Percentiles rank a stretch among this genome's conserved stretches.
Conservation (phyloP, 2,797 vertebrate species). For the Capromys pilorides region DNA sequence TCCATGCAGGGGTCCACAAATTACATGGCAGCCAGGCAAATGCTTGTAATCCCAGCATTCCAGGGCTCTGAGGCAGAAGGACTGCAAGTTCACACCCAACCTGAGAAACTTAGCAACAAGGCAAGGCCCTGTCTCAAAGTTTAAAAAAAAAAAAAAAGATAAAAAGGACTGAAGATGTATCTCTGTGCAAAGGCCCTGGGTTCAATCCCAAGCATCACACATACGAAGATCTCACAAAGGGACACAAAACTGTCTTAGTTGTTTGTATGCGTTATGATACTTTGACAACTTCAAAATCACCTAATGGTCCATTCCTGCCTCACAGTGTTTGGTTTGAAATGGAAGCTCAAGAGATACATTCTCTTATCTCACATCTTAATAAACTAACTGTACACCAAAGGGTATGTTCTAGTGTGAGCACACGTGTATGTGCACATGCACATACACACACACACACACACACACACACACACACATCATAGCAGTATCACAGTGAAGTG, state of each 20-base stretch:
- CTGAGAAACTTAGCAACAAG: background rate
- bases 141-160: background rate
- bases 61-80: background rate
- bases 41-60: background rate
- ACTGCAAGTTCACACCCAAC: background rate
- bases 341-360: background rate
- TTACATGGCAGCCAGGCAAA: background rate
- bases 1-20: background rate
- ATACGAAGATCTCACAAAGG: background rate
- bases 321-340: background rate
- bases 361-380: background rate
- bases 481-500: background rate
- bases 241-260: background rate
- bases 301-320: background rate
- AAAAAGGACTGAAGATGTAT: background rate
- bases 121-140: background rate
- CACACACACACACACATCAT: background rate
- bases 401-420: too few relatives aligned
- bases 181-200: background rate
- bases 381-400: background rate
- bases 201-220: background rate
- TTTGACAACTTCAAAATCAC: background rate
- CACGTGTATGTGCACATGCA: too few relatives aligned
- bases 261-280: too few relatives aligned
- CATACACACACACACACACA: background rate